These are phyloP conservation scores for Cerastis leucographa DNA, from an alignment of 2,888 invertebrate species.

Conservation along the genomic window DNA sequence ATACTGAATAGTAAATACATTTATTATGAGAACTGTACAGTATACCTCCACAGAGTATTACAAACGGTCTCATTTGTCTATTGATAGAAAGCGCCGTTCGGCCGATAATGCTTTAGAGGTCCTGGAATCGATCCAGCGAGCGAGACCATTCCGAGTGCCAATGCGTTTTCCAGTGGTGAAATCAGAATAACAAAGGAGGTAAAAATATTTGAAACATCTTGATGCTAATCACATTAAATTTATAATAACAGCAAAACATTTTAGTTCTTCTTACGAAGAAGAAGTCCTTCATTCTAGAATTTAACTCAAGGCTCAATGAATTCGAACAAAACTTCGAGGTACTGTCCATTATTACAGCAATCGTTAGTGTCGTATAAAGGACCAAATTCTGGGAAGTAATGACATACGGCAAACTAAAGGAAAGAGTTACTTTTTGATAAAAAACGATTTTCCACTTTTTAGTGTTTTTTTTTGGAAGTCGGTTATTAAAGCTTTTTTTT, in stretches of 20 bases:
- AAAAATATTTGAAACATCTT: slow-evolving; percentile 18
- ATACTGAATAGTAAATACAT: slow-evolving; percentile 48
- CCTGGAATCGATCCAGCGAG: slow-evolving; percentile 50
- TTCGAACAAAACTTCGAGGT: not conserved
- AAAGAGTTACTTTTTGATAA: too few relatives aligned
- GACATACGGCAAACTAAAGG: too few relatives aligned
- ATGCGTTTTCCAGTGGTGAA: slow-evolving; percentile 16
- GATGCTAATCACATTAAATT: slow-evolving; percentile 2
- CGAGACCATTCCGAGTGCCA: slow-evolving; percentile 31
- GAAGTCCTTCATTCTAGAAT: not conserved
- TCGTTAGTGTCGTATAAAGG: too few relatives aligned
- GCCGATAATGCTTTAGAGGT: slow-evolving; percentile 33
- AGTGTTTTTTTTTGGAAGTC: too few relatives aligned
- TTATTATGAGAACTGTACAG: slow-evolving; percentile 28
- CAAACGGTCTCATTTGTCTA: slow-evolving; percentile 49
- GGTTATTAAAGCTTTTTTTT: too few relatives aligned
- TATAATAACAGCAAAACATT: not conserved
- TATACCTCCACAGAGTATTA: slow-evolving; percentile 11
- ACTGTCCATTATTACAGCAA: too few relatives aligned
- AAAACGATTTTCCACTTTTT: too few relatives aligned
- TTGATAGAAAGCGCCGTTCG: slow-evolving; percentile 41
- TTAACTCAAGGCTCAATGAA: not conserved
- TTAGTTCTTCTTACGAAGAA: not conserved
- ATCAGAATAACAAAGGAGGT: slow-evolving; percentile 30
- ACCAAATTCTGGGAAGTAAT: too few relatives aligned